Evolutionary conservation across 2,888 invertebrate species (phyloP).

Genomic region (Xanthia togata): DNA sequence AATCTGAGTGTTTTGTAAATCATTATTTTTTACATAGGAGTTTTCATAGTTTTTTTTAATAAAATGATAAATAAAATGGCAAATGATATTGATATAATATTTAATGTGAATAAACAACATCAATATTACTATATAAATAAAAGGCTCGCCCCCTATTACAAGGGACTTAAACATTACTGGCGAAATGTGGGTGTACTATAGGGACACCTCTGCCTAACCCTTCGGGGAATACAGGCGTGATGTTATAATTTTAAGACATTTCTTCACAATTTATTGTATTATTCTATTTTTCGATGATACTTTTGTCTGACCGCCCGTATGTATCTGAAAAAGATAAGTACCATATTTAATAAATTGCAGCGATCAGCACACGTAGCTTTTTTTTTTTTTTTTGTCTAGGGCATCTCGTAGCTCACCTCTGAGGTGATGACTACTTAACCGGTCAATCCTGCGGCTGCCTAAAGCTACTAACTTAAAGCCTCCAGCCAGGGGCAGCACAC

Average conservation of each 20-base stretch:
- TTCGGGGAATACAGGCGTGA: too few relatives aligned
- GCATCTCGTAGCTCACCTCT: too few relatives aligned
- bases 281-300: slow-evolving; percentile 13
- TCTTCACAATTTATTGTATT: not conserved
- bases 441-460: too few relatives aligned
- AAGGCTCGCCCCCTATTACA: not conserved
- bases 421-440: too few relatives aligned
- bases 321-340: slow-evolving; percentile 45
- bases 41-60: too few relatives aligned
- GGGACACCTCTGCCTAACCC: not conserved
- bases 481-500: too few relatives aligned
- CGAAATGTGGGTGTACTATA: not conserved
- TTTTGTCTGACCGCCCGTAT: slow-evolving; percentile 29
- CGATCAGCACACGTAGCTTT: too few relatives aligned
- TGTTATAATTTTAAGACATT: not conserved
- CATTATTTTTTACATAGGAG: too few relatives aligned
- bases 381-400: too few relatives aligned
- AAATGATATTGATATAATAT: not conserved
- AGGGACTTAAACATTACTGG: not conserved
- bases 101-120: slow-evolving; percentile 7
- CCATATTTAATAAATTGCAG: not conserved
- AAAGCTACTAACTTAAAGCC: too few relatives aligned
- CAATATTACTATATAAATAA: not conserved
- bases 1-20: too few relatives aligned
- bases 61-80: not conserved